Conservation (phyloP, 2,888 invertebrate species). For the Cremastobaeus sp. region DNA sequence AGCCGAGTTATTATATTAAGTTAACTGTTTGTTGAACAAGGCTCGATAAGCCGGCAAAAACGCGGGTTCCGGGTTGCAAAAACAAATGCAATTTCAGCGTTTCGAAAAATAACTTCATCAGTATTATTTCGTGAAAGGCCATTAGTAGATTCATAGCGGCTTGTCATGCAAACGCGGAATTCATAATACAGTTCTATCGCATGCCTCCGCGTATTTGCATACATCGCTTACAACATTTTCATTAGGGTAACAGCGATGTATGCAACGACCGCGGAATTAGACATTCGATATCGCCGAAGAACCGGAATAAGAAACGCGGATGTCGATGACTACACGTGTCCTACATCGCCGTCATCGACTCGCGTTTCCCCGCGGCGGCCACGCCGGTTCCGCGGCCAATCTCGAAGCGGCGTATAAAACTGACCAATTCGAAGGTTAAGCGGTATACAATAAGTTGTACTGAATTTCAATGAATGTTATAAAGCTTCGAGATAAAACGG, state of each 20-base stretch:
- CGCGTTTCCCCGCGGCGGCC: too few species aligned
- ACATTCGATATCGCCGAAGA: slow-evolving; percentile 36
- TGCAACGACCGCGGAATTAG: slow-evolving; percentile 51
- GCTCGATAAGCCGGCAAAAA: too few species aligned
- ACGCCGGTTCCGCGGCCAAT: slow-evolving; percentile 7
- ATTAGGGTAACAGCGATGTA: slow-evolving; percentile 47
- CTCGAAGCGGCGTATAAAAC: slow-evolving; percentile 26
- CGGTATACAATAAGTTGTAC: slow-evolving; percentile 21
- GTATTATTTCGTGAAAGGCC: slow-evolving; percentile 52
- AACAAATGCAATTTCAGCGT: slow-evolving; percentile 30
- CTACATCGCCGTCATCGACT: too few species aligned
- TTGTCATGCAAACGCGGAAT: slow-evolving; percentile 61
- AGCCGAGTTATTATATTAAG: too few species aligned
- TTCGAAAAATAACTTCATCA: slow-evolving; percentile 56
- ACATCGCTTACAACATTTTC: slow-evolving; percentile 56
- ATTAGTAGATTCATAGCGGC: slow-evolving; percentile 52
- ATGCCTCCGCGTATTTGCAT: slow-evolving; percentile 54
- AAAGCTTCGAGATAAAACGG: slow-evolving; percentile 51
- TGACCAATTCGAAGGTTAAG: slow-evolving; percentile 14
- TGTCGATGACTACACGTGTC: not conserved
- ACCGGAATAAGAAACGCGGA: slow-evolving; percentile 28
- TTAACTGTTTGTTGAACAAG: too few species aligned
- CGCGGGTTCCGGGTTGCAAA: not conserved
- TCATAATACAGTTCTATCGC: slow-evolving; percentile 53
- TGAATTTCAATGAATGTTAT: slow-evolving; percentile 50